Percentiles rank a stretch among this genome's conserved stretches.
phyloP scores from a whole-genome alignment of 2,797 vertebrate species.

The Varecia variegata region DNA sequence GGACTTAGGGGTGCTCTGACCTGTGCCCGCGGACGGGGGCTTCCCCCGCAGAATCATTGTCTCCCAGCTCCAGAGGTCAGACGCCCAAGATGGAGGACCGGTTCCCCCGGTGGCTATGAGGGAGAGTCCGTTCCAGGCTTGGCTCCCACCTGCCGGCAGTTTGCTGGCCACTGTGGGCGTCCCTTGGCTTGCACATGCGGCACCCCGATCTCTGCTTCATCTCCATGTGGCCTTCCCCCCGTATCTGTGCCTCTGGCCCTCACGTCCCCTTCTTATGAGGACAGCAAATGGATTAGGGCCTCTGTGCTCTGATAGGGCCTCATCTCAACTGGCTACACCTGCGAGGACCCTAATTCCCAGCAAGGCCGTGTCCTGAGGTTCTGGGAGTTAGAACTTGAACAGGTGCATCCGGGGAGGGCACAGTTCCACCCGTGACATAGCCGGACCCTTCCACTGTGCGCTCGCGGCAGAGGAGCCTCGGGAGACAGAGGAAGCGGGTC shows the following conservation, averaged over 20 bases:
- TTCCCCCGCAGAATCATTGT: neutral
- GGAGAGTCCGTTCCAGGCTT: accelerated
- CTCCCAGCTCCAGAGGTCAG: neutral
- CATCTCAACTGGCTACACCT: no score
- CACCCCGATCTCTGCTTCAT: accelerated
- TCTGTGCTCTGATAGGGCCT: neutral
- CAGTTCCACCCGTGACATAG: accelerated
- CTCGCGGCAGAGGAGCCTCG: accelerated
- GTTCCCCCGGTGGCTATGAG: accelerated
- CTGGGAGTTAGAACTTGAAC: no score
- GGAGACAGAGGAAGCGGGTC: accelerated
- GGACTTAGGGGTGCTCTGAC: neutral
- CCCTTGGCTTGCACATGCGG: no score
- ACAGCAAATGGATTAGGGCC: accelerated
- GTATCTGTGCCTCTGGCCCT: neutral
- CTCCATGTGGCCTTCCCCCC: accelerated
- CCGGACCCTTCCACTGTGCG: accelerated
- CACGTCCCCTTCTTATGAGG: accelerated
- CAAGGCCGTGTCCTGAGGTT: neutral
- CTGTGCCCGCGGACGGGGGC: neutral
- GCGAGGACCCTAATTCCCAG: neutral
- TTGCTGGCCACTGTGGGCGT: accelerated
- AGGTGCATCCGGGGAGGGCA: accelerated
- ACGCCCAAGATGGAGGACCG: no score
- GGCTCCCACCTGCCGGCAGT: accelerated